Evolutionary conservation across 2,113 vertebrate species (phyloP).

Genomic region (Pionites leucogaster): DNA sequence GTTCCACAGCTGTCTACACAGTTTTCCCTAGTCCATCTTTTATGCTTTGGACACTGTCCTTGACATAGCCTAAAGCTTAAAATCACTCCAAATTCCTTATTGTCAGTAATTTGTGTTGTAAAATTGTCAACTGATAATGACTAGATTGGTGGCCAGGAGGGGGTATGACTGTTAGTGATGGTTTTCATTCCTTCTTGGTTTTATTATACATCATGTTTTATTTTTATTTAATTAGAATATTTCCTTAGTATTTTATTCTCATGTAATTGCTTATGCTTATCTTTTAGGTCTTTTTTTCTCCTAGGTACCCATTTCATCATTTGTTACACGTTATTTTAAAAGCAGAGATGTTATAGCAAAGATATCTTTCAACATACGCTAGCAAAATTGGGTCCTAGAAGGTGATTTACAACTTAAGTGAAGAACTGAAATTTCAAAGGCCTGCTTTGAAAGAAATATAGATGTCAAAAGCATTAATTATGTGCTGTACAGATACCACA

Average conservation of each 20-base stretch:
- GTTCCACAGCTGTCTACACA: not conserved
- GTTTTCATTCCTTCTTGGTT: not conserved
- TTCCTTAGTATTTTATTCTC: rapidly evolving
- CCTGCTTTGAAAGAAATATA: not conserved
- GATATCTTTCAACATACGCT: not conserved
- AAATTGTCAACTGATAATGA: not conserved
- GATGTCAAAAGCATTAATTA: not conserved
- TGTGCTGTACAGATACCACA: not conserved
- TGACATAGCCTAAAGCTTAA: not conserved
- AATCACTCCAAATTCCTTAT: not conserved
- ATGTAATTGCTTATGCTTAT: not conserved
- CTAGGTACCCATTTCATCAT: not conserved
- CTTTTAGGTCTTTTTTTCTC: not conserved
- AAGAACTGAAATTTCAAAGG: not conserved
- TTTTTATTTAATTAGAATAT: not conserved
- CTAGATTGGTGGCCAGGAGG: not conserved
- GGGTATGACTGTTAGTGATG: not conserved
- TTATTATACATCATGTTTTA: not conserved
- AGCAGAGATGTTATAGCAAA: not conserved
- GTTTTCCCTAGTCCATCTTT: not conserved
- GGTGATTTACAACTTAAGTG: not conserved
- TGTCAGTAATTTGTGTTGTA: not conserved
- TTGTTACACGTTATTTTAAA: not conserved
- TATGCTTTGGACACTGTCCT: not conserved
- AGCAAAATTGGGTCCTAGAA: not conserved